Base-by-base conservation (phyloP, 2,113 vertebrate genomes). In the Cricetomys ansorgei region DNA sequence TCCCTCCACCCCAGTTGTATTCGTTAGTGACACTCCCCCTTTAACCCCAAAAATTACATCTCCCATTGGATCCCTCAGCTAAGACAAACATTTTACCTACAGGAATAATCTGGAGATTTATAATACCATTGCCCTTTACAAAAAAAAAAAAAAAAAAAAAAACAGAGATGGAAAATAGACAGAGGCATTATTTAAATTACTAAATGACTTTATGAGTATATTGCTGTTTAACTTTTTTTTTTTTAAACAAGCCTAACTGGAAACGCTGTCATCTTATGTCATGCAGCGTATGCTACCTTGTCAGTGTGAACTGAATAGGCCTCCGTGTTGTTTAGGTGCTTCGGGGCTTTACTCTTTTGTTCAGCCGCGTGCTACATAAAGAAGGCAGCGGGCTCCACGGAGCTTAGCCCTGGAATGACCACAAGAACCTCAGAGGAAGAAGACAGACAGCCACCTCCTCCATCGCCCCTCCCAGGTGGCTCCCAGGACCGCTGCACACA, bases 311-410 rank as follows among this genome's bases (percentile, higher is more conserved):
- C 59, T 19, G 55, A 86, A 43, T 77, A 53, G 48, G 6, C 31
- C 92, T 76, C 70, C 34, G 25, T 64, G 29, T 11, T 65, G 7
- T 57, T 92, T 25, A 80, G 70, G 11, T 89, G 55, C 11, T 43
- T 87, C 77, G 67, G 15, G 17, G 29, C 87, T 96, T 88, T 93
- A 90, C 48, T 81, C 27, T 23, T 91, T 48, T 69, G 89, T 92
- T 93, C 21, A 59, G 16, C 50, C 48, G 64, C 53, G 25, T 69
- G 34, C 21, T 81, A 19, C 53, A 8, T 48, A 83, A 81, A 76
- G 59, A 16, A 17, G 59, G 25, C 23, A 87, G 48, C 62, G 48
- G 16, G 31, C 27, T 25, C 48, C 57, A 79, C 12, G 50, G 55
- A 77, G 43, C 23, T 40, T 69, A 31, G 48, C 17, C 75, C 57